Conservation (phyloP, 2,797 vertebrate genomes). For the Chelonia mydas region DNA sequence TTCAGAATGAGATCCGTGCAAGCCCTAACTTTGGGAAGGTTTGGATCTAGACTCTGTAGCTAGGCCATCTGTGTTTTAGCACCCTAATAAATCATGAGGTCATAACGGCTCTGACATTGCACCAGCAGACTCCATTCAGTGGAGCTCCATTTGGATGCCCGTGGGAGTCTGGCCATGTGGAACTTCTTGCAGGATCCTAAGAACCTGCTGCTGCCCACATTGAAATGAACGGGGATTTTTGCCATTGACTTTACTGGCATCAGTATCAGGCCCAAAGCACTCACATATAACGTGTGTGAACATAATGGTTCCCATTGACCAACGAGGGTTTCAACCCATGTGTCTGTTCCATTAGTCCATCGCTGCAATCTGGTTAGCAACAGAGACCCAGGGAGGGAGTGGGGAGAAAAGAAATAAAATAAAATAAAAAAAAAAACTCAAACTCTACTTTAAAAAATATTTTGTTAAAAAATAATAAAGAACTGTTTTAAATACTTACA, state of each 20-base stretch:
- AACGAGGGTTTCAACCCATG: background rate
- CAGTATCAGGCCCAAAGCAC: background rate
- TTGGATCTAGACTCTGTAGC: background rate
- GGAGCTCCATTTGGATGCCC: background rate
- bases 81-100: accelerated
- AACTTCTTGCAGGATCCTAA: background rate
- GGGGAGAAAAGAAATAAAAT: background rate
- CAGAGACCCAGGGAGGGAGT: background rate
- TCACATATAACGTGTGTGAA: background rate
- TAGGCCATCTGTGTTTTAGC: background rate
- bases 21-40: background rate
- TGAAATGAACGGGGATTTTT: background rate
- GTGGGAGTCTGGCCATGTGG: background rate
- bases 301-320: accelerated
- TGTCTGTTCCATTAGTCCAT: background rate
- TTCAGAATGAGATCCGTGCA: background rate
- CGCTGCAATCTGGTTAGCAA: background rate
- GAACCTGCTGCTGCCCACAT: background rate
- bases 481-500: background rate
- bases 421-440: too few relatives aligned
- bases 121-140: background rate
- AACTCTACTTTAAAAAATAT: background rate
- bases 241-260: background rate
- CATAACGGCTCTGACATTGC: background rate
- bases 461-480: background rate